phyloP scores from a whole-genome alignment of 2,888 invertebrate species.

The Apodemia mormo region DNA sequence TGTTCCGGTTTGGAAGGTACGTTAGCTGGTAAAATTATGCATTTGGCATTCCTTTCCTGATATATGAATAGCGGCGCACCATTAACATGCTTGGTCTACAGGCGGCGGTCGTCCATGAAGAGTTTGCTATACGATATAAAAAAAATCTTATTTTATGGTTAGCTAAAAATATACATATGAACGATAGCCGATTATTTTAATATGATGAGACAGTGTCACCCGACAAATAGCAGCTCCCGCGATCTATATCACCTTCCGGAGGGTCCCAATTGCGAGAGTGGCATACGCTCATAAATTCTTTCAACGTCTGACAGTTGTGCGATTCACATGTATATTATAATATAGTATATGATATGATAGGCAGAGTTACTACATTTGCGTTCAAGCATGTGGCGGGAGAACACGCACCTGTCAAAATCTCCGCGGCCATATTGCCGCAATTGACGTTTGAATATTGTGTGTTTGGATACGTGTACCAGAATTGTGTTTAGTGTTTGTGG shows the following conservation, averaged over 20 bases:
- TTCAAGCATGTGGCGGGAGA: conserved; percentile 61
- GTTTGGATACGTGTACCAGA: conserved; percentile 40
- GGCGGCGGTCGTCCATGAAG: too few species aligned
- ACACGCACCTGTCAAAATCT: conserved; percentile 53
- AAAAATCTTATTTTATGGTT: neutral
- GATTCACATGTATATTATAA: conserved; percentile 64
- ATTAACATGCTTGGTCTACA: too few species aligned
- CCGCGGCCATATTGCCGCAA: conserved; percentile 50
- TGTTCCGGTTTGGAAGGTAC: too few species aligned
- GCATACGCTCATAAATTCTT: conserved; percentile 73
- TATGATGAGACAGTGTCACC: conserved; percentile 44
- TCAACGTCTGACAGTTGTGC: conserved; percentile 70
- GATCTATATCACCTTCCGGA: conserved; percentile 61
- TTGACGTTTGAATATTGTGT: conserved; percentile 44
- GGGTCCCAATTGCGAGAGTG: conserved; percentile 51
- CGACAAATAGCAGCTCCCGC: conserved; percentile 43
- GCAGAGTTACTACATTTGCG: conserved; percentile 52
- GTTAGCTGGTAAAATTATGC: too few species aligned
- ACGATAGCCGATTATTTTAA: conserved; percentile 35
- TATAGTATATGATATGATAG: conserved; percentile 51
- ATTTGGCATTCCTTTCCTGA: too few species aligned
- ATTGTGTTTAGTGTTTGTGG: conserved; percentile 32
- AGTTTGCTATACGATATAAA: too few species aligned
- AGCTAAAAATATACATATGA: conserved; percentile 20
- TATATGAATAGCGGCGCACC: too few species aligned